Conservation (phyloP, 2,113 vertebrate genomes). For the Engraulis encrasicolus region DNA sequence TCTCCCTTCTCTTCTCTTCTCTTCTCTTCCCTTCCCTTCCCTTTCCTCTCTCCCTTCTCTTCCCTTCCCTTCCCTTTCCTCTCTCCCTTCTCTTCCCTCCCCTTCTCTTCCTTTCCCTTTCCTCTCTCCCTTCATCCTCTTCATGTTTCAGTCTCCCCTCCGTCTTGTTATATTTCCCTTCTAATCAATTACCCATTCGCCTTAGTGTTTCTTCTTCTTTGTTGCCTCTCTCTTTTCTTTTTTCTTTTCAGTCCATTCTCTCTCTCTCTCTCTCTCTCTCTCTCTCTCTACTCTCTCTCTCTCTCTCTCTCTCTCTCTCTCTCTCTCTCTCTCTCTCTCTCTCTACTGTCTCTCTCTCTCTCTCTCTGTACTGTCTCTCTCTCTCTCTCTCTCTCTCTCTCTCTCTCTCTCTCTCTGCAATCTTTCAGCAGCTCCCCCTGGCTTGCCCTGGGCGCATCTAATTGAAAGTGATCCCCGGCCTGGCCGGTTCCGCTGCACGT, state of each 20-base stretch:
- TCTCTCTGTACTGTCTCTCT: slow-evolving; percentile 77
- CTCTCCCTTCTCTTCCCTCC: slow-evolving; percentile 69
- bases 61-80: not conserved
- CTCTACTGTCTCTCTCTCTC: slow-evolving; percentile 68
- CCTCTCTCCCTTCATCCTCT: slow-evolving; percentile 78
- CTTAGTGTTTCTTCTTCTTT: slow-evolving; percentile 68
- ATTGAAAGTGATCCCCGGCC: slow-evolving; percentile 96
- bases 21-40: not conserved
- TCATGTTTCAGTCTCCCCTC: slow-evolving; percentile 67
- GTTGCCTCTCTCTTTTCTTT: not conserved
- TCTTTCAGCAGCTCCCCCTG: slow-evolving; percentile 82
- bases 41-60: not conserved
- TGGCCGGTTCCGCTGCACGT: slow-evolving; percentile 94
- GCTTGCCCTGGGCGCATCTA: slow-evolving; percentile 94
- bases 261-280: not conserved
- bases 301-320: not conserved
- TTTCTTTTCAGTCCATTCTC: slow-evolving; percentile 39
- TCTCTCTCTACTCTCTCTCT: not conserved
- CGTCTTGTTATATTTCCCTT: slow-evolving; percentile 46
- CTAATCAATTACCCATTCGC: slow-evolving; percentile 39
- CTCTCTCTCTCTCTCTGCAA: slow-evolving; percentile 73
- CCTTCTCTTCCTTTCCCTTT: slow-evolving; percentile 78
- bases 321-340: not conserved
- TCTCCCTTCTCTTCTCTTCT: not conserved
- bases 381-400: slow-evolving; percentile 76